Base-by-base conservation (phyloP, 2,113 vertebrate genomes). In the Passer montanus region DNA sequence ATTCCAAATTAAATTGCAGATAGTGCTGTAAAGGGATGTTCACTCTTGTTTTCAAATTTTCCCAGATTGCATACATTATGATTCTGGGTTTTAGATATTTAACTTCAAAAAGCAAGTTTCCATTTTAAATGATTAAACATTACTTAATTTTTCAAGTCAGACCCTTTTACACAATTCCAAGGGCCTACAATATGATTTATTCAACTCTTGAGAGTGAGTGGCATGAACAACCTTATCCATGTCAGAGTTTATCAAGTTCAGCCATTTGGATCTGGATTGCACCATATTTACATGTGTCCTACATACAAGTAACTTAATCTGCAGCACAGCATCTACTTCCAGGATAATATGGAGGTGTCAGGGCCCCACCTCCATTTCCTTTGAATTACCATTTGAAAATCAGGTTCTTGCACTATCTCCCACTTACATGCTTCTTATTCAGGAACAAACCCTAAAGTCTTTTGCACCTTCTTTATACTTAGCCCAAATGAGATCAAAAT, bases 61-160 rank as follows among this genome's bases (percentile, higher is more conserved):
- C 68, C 52, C 64, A 93, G 33, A 86, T 13, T 85, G 31, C 60
- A 91, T n/a, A 31, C 4, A 24, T 52, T 55, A 82, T 23, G 22
- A 76, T 77, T 68, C 47, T 80, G 18, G 16, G 12, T 7, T 88
- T 52, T 47, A 47, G 74, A 72, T 74, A 68, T 33, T 63, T 56
- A 74, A 62, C 28, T 33, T 67, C 41, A 10, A 88, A 92, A 30
- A 69, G 0, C 19, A 94, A 44, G 14, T 24, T 81, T 88, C 14
- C 6, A 21, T 96, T 90, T 93, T 78, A 56, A 69, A 28, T 79
- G 13, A 74, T 17, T 81, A 17, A 33, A 28, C 53, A 59, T 92
- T 70, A 90, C 39, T 77, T 87, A 33, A 56, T 84, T 97, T 96
- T 97, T 83, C 58, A 94, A 43, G 44, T 78, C 94, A 92, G 50